phyloP scores from a whole-genome alignment of 2,888 invertebrate species.

The Epistrophe eligans region DNA sequence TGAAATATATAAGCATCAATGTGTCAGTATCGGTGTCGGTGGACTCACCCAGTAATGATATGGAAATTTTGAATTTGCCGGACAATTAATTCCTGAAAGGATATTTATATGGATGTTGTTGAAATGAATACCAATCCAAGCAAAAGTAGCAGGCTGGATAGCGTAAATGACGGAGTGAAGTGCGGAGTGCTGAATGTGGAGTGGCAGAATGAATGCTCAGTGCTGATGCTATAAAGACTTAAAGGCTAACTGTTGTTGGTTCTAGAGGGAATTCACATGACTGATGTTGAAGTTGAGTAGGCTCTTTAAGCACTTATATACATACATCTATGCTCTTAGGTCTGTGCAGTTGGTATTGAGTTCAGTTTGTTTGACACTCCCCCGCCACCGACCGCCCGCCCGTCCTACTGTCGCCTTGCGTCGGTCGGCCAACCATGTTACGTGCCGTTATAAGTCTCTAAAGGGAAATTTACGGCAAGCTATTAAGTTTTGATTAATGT shows the following conservation, averaged over 20 bases:
- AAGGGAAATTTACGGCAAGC: background rate
- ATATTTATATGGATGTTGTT: constrained; percentile 54
- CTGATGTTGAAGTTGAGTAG: constrained; percentile 8
- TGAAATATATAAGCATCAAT: background rate
- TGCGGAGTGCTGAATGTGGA: background rate
- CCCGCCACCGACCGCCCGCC: background rate
- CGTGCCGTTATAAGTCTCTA: background rate
- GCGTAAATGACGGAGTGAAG: background rate
- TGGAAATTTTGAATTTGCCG: constrained; percentile 72
- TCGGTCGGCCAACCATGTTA: background rate
- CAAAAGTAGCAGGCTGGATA: background rate
- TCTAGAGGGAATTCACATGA: constrained; percentile 33
- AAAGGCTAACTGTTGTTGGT: constrained; percentile 48
- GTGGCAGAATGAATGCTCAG: background rate
- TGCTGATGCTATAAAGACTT: constrained; percentile 16
- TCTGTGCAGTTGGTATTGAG: constrained; percentile 21
- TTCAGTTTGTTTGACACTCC: constrained; percentile 18
- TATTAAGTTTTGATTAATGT: constrained; percentile 59
- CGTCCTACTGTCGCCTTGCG: no score
- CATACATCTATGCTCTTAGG: background rate
- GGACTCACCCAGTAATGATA: constrained; percentile 43
- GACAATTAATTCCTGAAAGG: constrained; percentile 73
- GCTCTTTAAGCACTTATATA: constrained; percentile 15
- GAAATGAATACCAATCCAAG: constrained; percentile 47
- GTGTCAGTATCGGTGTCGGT: background rate